These are phyloP conservation scores for Acrobasis repandana DNA, from an alignment of 2,888 invertebrate genomes.

Conservation along the genomic window DNA sequence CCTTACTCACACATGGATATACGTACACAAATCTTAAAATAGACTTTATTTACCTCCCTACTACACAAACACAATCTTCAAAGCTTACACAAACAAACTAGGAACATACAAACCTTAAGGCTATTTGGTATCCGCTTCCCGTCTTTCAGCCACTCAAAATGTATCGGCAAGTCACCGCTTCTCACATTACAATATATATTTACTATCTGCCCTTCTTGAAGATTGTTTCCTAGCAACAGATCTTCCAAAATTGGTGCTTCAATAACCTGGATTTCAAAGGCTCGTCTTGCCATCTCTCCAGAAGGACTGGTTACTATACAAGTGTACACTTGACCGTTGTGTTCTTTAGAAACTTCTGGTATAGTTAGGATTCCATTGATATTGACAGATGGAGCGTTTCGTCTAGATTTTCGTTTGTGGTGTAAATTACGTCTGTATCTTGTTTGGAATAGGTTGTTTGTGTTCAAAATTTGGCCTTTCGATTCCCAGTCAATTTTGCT, in stretches of 20 bases:
- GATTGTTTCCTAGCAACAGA: slow-evolving; percentile 89
- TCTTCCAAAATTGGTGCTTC: slow-evolving; percentile 92
- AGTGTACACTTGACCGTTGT: slow-evolving; percentile 90
- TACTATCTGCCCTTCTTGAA: slow-evolving; percentile 92
- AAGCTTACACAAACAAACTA: no score
- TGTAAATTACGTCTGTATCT: slow-evolving; percentile 58
- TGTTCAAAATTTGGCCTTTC: slow-evolving; percentile 63
- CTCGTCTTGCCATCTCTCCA: slow-evolving; percentile 80
- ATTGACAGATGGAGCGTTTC: slow-evolving; percentile 62
- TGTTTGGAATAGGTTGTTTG: slow-evolving; percentile 64
- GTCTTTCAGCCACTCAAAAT: slow-evolving; percentile 88
- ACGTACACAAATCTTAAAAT: no score
- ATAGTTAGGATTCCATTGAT: slow-evolving; percentile 84
- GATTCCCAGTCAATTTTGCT: slow-evolving; percentile 80
- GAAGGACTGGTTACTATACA: slow-evolving; percentile 90
- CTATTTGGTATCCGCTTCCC: slow-evolving; percentile 84
- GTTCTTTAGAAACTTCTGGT: slow-evolving; percentile 83
- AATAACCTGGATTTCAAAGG: slow-evolving; percentile 87
- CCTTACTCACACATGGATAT: no score
- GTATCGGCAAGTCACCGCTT: slow-evolving; percentile 87
- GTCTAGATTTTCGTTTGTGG: slow-evolving; percentile 50
- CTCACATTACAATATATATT: slow-evolving; percentile 92
- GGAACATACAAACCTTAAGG: slow-evolving; percentile 77
- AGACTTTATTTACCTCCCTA: no score
- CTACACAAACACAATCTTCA: no score